These are phyloP conservation scores for Heliconius eleuchia DNA, from an alignment of 1,140 invertebrate genomes.

Conservation along the genomic window DNA sequence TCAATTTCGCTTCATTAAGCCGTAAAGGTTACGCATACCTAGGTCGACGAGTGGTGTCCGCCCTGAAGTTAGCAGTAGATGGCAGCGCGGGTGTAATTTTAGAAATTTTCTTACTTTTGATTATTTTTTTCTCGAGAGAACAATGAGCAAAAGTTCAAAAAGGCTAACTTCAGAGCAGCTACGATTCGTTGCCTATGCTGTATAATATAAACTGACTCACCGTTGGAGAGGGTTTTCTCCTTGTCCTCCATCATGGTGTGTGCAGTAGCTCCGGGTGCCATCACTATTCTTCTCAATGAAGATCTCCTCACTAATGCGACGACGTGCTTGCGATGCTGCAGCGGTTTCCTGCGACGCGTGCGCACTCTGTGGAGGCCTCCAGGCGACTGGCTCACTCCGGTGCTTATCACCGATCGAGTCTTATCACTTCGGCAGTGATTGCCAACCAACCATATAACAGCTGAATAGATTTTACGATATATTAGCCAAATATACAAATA, in stretches of 20 bases:
- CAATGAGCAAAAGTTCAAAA: no score
- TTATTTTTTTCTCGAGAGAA: no score
- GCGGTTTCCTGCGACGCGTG: constrained; percentile 66
- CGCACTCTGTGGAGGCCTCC: constrained; percentile 72
- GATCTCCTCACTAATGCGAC: constrained; percentile 71
- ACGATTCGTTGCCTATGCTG: neutral
- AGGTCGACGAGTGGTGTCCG: no score
- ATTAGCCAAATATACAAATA: constrained; percentile 72
- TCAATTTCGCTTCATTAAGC: no score
- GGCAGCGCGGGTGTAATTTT: no score
- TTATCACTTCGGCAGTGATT: constrained; percentile 77
- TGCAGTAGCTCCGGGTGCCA: constrained; percentile 75
- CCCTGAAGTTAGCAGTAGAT: no score
- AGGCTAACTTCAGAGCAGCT: no score
- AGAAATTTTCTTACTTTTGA: no score
- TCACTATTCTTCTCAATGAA: constrained; percentile 71
- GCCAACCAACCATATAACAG: constrained; percentile 72
- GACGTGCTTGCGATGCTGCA: constrained; percentile 64
- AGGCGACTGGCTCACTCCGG: constrained; percentile 63
- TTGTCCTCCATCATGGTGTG: constrained; percentile 79
- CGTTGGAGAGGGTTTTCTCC: constrained; percentile 68
- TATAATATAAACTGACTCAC: constrained; percentile 46
- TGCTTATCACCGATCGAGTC: constrained; percentile 71
- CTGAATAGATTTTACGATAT: constrained; percentile 75
- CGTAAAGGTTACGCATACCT: no score